These are phyloP conservation scores for Lepus europaeus DNA, from an alignment of 2,113 vertebrate species.

Conservation along the genomic window DNA sequence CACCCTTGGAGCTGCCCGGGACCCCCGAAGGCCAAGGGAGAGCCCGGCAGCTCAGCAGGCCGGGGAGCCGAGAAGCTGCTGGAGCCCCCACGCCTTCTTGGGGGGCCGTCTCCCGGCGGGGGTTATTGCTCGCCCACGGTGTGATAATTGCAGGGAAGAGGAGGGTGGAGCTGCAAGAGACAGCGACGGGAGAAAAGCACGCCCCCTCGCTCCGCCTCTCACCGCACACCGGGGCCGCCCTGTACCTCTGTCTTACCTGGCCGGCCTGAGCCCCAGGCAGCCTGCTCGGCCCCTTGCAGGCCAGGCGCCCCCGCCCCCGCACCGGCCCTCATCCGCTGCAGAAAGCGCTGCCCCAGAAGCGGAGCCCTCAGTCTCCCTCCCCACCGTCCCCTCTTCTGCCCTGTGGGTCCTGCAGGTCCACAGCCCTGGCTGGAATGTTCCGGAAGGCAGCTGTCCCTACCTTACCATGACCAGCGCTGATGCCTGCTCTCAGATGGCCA, in stretches of 20 bases:
- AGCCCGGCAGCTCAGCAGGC: no score
- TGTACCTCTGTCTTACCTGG: not conserved
- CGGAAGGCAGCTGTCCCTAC: not conserved
- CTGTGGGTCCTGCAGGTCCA: no score
- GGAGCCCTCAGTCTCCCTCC: no score
- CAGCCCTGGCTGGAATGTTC: not conserved
- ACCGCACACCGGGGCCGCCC: no score
- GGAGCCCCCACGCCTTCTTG: not conserved
- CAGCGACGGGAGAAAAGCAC: not conserved
- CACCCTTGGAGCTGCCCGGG: no score
- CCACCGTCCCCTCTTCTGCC: not conserved
- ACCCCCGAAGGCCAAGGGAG: fast-evolving
- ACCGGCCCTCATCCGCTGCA: fast-evolving
- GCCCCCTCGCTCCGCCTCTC: not conserved
- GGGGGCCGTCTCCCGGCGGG: not conserved
- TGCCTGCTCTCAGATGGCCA: not conserved
- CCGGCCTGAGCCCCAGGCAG: not conserved
- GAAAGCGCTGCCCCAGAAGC: not conserved
- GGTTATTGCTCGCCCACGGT: slow-evolving; percentile 40
- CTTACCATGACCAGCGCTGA: no score
- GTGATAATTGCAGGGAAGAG: slow-evolving; percentile 61
- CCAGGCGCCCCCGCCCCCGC: no score
- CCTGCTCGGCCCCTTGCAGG: not conserved
- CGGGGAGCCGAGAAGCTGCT: no score
- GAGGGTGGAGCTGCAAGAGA: not conserved